Evolutionary conservation across 2,888 invertebrate genomes (phyloP), one percentile per base, ranked within the genome.

Genomic region (Microctonus hyperodae): DNA sequence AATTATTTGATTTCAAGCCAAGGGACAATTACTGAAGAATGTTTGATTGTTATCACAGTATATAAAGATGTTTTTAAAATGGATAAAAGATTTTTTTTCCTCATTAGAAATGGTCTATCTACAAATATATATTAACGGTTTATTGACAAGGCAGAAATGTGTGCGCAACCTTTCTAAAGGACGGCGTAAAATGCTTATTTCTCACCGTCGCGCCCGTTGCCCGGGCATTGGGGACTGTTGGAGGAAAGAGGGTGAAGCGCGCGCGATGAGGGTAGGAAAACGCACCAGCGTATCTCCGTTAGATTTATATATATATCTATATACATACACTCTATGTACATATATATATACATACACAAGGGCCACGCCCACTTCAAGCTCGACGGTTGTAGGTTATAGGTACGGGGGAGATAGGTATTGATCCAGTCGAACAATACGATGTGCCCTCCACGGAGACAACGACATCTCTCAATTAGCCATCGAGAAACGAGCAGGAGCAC

Each of bases 311-410:
- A n/a, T n/a, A n/a, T n/a, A n/a, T n/a, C n/a, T n/a, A n/a, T n/a
- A n/a, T n/a, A n/a, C n/a, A n/a, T n/a, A n/a, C n/a, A n/a, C n/a
- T n/a, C n/a, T n/a, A n/a, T n/a, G n/a, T n/a, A n/a, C n/a, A n/a
- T n/a, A n/a, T n/a, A n/a, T 81, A 76, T 78, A 78, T 81, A 77
- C 16, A 7, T 44, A 44, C 79, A 79, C 78, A 79, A 75, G 80
- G 74, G 80, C 83, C 83, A 83, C 83, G 83, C 83, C 83, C 83
- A 80, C 81, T 76, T 74, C 73, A 78, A 79, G 80, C 81, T 79
- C 76, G 75, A 74, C 75, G 76, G 75, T 76, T 76, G 79, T 79
- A 78, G 80, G 77, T 78, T 79, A 79, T 79, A 70, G 71, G 70
- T 63, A 67, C 40, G 55, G 55, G 79, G 76, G n/a, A 78, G n/a